These are phyloP conservation scores for Altica lythri DNA, from an alignment of 2,888 invertebrate genomes.

Conservation along the genomic window DNA sequence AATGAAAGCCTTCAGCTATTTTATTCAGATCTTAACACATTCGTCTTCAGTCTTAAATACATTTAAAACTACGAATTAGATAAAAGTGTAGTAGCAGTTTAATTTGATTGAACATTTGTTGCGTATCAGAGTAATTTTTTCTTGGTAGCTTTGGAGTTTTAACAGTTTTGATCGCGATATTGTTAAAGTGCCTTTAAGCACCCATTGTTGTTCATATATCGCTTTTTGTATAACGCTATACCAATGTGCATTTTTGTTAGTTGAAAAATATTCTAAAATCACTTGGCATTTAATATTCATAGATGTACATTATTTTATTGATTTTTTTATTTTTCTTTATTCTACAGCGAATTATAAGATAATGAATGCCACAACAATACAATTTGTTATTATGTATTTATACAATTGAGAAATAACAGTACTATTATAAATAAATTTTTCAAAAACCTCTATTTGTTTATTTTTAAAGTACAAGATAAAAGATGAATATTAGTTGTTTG, in stretches of 20 bases:
- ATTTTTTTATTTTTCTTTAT: conserved; percentile 40
- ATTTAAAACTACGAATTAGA: too few relatives aligned
- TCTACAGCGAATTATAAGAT: conserved; percentile 48
- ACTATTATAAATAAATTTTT: conserved; percentile 38
- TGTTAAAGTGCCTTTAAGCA: conserved; percentile 38
- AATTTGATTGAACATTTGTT: too few relatives aligned
- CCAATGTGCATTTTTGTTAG: conserved; percentile 45
- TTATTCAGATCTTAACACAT: too few relatives aligned
- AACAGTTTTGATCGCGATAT: too few relatives aligned
- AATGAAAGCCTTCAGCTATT: too few relatives aligned
- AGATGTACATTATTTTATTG: conserved; percentile 43
- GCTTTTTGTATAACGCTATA: conserved; percentile 49
- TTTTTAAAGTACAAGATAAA: too few relatives aligned
- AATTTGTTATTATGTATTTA: conserved; percentile 50
- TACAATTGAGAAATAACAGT: conserved; percentile 40
- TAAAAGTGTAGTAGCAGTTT: too few relatives aligned
- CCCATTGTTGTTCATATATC: conserved; percentile 40
- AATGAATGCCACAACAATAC: conserved; percentile 50
- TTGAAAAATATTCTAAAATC: conserved; percentile 31
- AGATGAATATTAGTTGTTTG: too few relatives aligned
- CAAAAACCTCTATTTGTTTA: too few relatives aligned
- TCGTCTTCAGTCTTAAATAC: too few relatives aligned
- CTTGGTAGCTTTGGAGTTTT: too few relatives aligned
- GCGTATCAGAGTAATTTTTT: too few relatives aligned
- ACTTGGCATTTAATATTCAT: conserved; percentile 46